Evolutionary conservation across 2,797 vertebrate genomes (phyloP).

Genomic region (Dryobates pubescens): DNA sequence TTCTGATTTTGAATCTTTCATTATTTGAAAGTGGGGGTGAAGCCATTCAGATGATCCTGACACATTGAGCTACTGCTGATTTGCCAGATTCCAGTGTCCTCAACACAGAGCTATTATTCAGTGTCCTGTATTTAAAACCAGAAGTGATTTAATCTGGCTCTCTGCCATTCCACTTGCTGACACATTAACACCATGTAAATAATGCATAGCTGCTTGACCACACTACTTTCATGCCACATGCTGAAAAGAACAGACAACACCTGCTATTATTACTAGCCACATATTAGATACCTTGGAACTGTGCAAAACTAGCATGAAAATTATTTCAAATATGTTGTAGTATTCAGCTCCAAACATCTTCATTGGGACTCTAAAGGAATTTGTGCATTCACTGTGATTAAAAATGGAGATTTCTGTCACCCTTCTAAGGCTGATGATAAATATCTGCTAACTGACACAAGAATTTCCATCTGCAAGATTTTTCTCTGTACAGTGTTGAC

Average conservation of each 20-base stretch:
- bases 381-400: background rate
- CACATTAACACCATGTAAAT: conserved; percentile 45
- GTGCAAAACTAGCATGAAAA: background rate
- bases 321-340: background rate
- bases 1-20: background rate
- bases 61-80: background rate
- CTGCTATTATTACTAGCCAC: conserved; percentile 21
- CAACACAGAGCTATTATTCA: conserved; percentile 22
- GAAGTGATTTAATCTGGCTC: conserved; percentile 29
- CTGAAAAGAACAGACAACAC: conserved; percentile 12
- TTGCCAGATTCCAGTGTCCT: conserved; percentile 41
- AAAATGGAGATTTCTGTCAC: background rate
- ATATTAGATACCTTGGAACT: conserved; percentile 13
- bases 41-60: background rate
- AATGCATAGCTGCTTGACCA: conserved; percentile 26
- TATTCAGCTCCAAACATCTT: conserved; percentile 11
- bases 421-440: background rate
- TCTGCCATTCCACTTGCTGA: conserved; percentile 41
- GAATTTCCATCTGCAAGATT: background rate
- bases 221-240: conserved; percentile 1
- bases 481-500: background rate
- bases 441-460: background rate
- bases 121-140: conserved; percentile 33
- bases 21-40: accelerated
- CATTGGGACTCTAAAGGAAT: background rate